Evolutionary conservation across 2,113 vertebrate species (phyloP).

Genomic region (Leiothrix lutea): DNA sequence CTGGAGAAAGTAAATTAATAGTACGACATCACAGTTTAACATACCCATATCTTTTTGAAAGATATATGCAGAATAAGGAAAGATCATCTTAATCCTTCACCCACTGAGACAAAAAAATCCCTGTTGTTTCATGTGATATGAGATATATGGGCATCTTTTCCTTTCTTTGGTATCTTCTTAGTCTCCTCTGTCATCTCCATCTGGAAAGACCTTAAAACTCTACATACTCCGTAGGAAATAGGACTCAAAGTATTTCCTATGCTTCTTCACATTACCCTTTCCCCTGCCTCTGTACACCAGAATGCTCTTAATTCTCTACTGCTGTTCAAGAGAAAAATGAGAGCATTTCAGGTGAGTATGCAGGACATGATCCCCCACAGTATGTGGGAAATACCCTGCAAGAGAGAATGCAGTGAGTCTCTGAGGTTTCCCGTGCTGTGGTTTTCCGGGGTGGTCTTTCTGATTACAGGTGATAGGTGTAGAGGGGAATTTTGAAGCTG

Average conservation of each 20-base stretch:
- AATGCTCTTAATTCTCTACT: neutral
- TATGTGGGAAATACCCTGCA: neutral
- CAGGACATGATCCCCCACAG: neutral
- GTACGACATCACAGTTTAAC: neutral
- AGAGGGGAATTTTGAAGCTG: neutral
- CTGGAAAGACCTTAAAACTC: neutral
- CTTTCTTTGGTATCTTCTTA: neutral
- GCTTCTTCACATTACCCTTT: neutral
- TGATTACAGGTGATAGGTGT: neutral
- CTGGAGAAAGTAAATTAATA: neutral
- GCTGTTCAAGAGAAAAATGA: neutral
- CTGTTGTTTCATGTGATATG: neutral
- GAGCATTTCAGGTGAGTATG: neutral
- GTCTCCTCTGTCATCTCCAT: neutral
- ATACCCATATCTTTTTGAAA: neutral
- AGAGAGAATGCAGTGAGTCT: neutral
- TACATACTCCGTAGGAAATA: neutral
- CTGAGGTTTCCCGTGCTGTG: neutral
- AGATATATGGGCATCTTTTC: neutral
- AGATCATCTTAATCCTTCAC: neutral
- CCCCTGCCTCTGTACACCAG: accelerated
- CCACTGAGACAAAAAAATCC: neutral
- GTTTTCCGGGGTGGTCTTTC: neutral
- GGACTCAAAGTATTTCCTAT: neutral
- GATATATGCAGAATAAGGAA: neutral